Evolutionary conservation across 1,140 invertebrate genomes (phyloP), one percentile per base, ranked within the genome.

Genomic region (Akabosia matsudoensis): DNA sequence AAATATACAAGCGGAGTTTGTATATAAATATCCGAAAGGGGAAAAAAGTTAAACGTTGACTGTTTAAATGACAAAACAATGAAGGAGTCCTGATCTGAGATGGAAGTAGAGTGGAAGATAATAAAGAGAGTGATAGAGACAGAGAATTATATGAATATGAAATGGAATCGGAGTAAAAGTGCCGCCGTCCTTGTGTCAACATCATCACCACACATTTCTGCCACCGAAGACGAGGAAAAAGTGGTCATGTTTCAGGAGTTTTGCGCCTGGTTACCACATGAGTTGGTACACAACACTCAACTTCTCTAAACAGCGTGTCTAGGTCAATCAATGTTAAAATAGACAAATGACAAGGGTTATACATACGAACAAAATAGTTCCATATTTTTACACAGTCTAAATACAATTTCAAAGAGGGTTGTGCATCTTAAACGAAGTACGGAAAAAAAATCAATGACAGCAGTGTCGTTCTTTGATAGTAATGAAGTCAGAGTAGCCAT

Each of bases 241-340:
- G n/a, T n/a, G n/a, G n/a, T n/a, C n/a, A n/a, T n/a, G n/a, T n/a
- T n/a, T n/a, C n/a, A n/a, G n/a, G n/a, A n/a, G n/a, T n/a, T n/a
- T n/a, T n/a, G n/a, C n/a, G n/a, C n/a, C n/a, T n/a, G n/a, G n/a
- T n/a, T n/a, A n/a, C n/a, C n/a, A n/a, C n/a, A n/a, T n/a, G n/a
- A n/a, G n/a, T n/a, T n/a, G n/a, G n/a, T n/a, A n/a, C n/a, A n/a
- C n/a, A n/a, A n/a, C n/a, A n/a, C n/a, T n/a, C n/a, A n/a, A n/a
- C n/a, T n/a, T n/a, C n/a, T n/a, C n/a, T 31, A 67, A 10, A 30
- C 61, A 67, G 26, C 7, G 13, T 67, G 61, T 67, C 61, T 67
- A 31, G 61, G 61, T 67, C 61, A 67, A 67, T 67, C 61, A 67
- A n/a, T 31, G 61, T 67, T 30, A 67, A 67, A 67, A 7, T n/a